A percentile compares a stretch with the other conserved stretches of the same genome.
Evolutionary conservation across 2,888 invertebrate species (phyloP).

Genomic region (Pachydiplax longipennis): DNA sequence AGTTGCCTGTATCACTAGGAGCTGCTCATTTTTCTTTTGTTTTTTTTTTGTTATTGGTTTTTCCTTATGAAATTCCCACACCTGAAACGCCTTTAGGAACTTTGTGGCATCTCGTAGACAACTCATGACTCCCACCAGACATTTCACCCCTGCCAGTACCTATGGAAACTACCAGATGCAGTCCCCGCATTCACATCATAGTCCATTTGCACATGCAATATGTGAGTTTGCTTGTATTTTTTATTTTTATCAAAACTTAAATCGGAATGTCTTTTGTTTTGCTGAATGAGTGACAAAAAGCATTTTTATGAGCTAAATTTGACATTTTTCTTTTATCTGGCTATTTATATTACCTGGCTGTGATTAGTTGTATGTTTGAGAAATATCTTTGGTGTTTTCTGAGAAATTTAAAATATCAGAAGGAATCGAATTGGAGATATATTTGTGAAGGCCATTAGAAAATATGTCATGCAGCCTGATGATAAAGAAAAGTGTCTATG

Average conservation of each 20-base stretch:
- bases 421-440: neutral
- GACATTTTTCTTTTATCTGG: neutral
- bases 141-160: constrained; percentile 41
- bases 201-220: constrained; percentile 42
- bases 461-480: neutral
- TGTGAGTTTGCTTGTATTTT: constrained; percentile 59
- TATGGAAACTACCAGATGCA: constrained; percentile 44
- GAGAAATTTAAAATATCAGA: neutral
- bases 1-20: constrained; percentile 22
- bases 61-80: constrained; percentile 10
- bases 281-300: neutral
- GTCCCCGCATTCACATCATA: constrained; percentile 34
- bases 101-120: constrained; percentile 67
- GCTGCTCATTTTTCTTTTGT: constrained; percentile 13
- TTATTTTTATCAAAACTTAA: constrained; percentile 48
- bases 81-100: constrained; percentile 62
- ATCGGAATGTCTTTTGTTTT: neutral
- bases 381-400: neutral
- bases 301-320: neutral
- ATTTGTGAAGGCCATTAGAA: neutral
- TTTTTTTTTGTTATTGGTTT: constrained; percentile 7
- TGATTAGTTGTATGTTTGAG: neutral
- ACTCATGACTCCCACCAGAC: constrained; percentile 50
- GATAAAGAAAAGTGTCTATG: no score
- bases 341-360: neutral